These are phyloP conservation scores for Esox masquinongy DNA, from an alignment of 2,797 vertebrate genomes.

Conservation along the genomic window DNA sequence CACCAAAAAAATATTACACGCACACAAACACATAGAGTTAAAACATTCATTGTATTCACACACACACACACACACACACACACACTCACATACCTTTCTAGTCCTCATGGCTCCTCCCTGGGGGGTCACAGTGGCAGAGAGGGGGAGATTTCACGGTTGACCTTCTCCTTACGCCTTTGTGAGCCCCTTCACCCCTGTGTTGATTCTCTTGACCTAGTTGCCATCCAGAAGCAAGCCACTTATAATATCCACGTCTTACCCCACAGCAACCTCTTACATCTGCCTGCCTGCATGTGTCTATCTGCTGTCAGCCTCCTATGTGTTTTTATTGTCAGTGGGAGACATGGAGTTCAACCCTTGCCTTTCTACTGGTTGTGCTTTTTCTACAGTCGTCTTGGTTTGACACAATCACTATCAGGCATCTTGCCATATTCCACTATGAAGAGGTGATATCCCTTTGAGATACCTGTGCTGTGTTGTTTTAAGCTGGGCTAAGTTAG, in stretches of 20 bases:
- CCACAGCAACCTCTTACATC: slow-evolving; percentile 42
- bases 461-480: background rate
- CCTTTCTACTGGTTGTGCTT: background rate
- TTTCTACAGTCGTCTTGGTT: background rate
- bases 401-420: background rate
- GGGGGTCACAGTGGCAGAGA: slow-evolving; percentile 59
- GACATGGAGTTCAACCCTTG: background rate
- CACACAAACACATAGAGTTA: background rate
- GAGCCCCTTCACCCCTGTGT: slow-evolving; percentile 75
- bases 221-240: slow-evolving; percentile 77
- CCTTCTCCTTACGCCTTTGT: slow-evolving; percentile 77
- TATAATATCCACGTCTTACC: slow-evolving; percentile 71
- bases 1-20: background rate
- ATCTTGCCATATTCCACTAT: background rate
- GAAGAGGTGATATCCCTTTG: background rate
- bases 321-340: background rate
- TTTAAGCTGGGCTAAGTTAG: background rate
- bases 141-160: slow-evolving; percentile 77
- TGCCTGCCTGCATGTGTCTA: slow-evolving; percentile 22
- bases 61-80: background rate
- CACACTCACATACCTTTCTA: slow-evolving; percentile 31
- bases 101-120: slow-evolving; percentile 58
- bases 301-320: background rate
- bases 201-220: slow-evolving; percentile 82
- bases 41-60: background rate